Evolutionary conservation across 2,113 vertebrate species (phyloP), one percentile per base, ranked within the genome.

Genomic region (Lophotis ruficrista): DNA sequence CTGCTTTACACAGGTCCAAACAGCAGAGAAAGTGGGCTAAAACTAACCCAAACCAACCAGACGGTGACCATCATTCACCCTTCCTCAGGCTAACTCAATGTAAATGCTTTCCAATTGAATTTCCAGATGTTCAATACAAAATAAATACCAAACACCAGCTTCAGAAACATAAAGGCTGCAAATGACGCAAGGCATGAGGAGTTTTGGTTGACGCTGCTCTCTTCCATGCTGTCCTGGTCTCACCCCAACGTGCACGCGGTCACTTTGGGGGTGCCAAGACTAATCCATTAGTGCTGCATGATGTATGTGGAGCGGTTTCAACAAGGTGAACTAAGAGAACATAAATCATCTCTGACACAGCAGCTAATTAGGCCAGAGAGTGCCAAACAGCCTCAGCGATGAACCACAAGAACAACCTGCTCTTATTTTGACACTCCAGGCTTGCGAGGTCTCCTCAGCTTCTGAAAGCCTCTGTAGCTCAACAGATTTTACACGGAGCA

Each of bases 171-270:
- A 47, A 85, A 73, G 50, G 62, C 35, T 73, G 28, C 54, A 37
- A 84, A n/a, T 43, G 60, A 80, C 0, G 2, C 43, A 41, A 45
- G 57, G 60, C 45, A 65, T 3, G 16, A 62, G 89, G 75, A 84
- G 57, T 37, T 82, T 24, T 81, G 77, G 80, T 38, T 84, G 54
- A 76, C 0, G 1, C 24, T n/a, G n/a, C 35, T 69, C 16, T 65
- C 72, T 30, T 51, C 10, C 73, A 65, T 5, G 21, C 50, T 91
- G 83, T 85, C 61, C 86, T 87, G 48, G 37, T 75, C 31, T 95
- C 61, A 96, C 66, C 89, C 57, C 62, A 84, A 5, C 0, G 0
- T 30, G 66, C 20, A 33, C 0, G 0, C 0, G 0, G 45, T 57
- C 73, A 54, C 73, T 91, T 82, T 79, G 45, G 69, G 92, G 83